Base-by-base conservation (phyloP, 2,797 vertebrate genomes). In the Pristis pectinata region DNA sequence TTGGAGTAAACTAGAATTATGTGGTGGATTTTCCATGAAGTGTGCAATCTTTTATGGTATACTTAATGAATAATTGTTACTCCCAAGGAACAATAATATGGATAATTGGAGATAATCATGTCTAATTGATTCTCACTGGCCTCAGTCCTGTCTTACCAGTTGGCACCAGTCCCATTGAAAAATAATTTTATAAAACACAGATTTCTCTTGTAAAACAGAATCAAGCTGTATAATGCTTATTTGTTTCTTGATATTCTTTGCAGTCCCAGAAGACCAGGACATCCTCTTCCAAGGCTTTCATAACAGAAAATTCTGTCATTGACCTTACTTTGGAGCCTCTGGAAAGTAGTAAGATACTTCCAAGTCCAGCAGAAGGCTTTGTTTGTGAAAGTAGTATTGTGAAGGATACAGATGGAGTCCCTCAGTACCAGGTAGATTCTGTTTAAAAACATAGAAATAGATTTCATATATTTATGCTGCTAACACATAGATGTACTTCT, bases 381-480 rank as follows among this genome's bases (percentile, higher is more conserved):
- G 92, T 94, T 76, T 76, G 70, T 56, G 92, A 76, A 76, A 76
- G 37, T n/a, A 94, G 15, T 49, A 76, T 94, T 53, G 92, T 94
- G 44, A 94, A 74, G 92, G 30, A 44, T 56, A 94, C 67, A 34
- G 92, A 94, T 53, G 92, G 44, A 94, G 6, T n/a, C 49, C 92
- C 49, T 72, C 92, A 94, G 70, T 94, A 94, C 70, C 92, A 94
- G 92, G 92, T 94, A 94, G 94, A 30, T 10, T 74, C 24, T 56
- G 17, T 7, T 49, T 72, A 27, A 94, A 74, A 34, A 49, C 15
- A 19, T 34, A 56, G 44, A 91, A 37, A 91, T 41, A 67, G n/a
- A 37, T 41, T 67, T 41, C 61, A 67, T 67, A 8, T 67, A 67
- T 91, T 91, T 67, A 37, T 19, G 83, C 83, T 59, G 53, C 82